Evolutionary conservation across 2,797 vertebrate species (phyloP), one percentile per base, ranked within the genome.

Genomic region (Catharus ustulatus): DNA sequence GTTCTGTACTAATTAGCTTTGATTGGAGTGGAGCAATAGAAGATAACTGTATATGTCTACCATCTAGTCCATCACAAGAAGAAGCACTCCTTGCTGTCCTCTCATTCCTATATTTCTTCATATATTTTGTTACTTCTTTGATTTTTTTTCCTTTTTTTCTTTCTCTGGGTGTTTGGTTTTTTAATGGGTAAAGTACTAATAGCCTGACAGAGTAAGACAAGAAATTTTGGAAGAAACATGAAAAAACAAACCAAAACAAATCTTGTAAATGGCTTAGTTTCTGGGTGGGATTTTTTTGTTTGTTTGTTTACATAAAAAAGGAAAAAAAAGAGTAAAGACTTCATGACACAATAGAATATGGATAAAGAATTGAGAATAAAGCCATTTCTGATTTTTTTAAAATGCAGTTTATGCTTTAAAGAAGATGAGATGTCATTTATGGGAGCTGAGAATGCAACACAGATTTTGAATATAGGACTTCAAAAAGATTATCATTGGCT

Each of bases 381-480:
- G 34, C 9, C 5, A 83, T 83, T 80, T 72, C n/a, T 89, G 34
- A 45, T 9, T 72, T 87, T 91, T 68, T 19, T 2, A 0, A 49
- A 84, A 68, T 69, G 43, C 22, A 87, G 38, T 89, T 86, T 86
- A 24, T 76, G 11, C 34, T 92, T 87, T 95, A 89, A 85, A 93
- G 91, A 74, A 81, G 66, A 91, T 5, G 36, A 81, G 73, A 91
- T 92, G 87, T 87, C 87, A 89, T 93, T 95, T 97, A 86, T 87
- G 26, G 66, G 63, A 87, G 55, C 79, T 91, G 89, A 72, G 91
- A 97, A 94, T 89, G 62, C 52, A 95, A 92, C 62, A 92, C 79
- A 95, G 84, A 92, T 92, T 97, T 95, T 83, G 79, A 93, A 79
- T 90, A 91, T 73, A 91, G 27, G 80, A 89, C 91, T 88, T 96